Base-by-base conservation (phyloP, 2,888 invertebrate genomes). In the Catocala sponsa region DNA sequence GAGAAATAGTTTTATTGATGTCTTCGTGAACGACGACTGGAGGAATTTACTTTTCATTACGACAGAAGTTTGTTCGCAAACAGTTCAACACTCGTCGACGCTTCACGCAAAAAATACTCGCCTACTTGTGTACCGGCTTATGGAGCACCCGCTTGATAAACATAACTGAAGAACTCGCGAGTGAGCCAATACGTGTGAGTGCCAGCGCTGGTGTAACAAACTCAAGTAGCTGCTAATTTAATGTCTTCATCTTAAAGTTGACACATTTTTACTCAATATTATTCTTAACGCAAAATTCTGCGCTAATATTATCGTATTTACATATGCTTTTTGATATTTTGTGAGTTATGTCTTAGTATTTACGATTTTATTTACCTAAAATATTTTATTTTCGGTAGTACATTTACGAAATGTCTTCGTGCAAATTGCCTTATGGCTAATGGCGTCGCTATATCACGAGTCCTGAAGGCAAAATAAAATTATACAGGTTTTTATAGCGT, bases 1-100 rank as follows among this genome's bases (percentile, higher is more conserved):
- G 73, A 80, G 81, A 85, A 89, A 87, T 90, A 91, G 91, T 90
- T 89, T 85, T 88, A 90, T 91, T 88, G 90, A 89, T 88, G 89
- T 88, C 85, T 84, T 82, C 82, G 84, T 76, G 79, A 83, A 82
- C 76, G 80, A 57, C 79, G 81, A 74, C 80, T 76, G 63, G 66
- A 72, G 74, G 81, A 91, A 90, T 92, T 92, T 92, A 91, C 91
- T 91, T 91, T 91, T 90, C 91, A 92, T 91, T 91, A 90, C 90
- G 82, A 86, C 81, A 83, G 83, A 88, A 90, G 91, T 90, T 91
- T 89, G 88, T 86, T 83, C 79, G 83, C 88, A 91, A 91, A 91
- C 87, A 90, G 83, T 87, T 87, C 87, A 82, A 85, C 85, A 85
- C 80, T 87, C 83, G 80, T 50, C 59, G 63, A 42, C 55, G 61